These are phyloP conservation scores for Zaprionus davidi DNA, from an alignment of 1,140 invertebrate genomes.

Conservation along the genomic window DNA sequence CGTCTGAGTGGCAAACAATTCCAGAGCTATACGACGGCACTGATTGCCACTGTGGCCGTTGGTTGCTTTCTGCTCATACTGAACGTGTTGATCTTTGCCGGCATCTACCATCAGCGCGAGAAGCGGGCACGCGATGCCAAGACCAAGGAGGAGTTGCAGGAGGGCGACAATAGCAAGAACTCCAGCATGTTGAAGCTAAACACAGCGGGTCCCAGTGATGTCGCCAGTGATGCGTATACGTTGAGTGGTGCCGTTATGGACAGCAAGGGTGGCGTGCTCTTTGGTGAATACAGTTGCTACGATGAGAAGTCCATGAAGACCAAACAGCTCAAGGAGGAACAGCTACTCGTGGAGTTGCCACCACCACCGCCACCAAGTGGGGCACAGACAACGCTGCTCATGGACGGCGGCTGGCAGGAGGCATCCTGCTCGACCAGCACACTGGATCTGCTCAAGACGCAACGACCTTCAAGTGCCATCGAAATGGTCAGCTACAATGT, in stretches of 20 bases:
- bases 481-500: conserved; percentile 72
- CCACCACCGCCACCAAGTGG: conserved; percentile 75
- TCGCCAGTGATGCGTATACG: conserved; percentile 59
- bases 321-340: conserved; percentile 86
- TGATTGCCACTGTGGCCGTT: conserved; percentile 96
- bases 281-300: conserved; percentile 88
- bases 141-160: conserved; percentile 90
- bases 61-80: conserved; percentile 94
- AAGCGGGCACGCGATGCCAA: conserved; percentile 87
- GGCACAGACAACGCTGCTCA: conserved; percentile 73
- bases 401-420: conserved; percentile 72
- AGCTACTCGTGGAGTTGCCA: conserved; percentile 87
- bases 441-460: conserved; percentile 73
- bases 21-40: conserved; percentile 94
- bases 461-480: conserved; percentile 52
- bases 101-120: conserved; percentile 96
- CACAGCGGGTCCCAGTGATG: conserved; percentile 49
- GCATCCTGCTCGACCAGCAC: conserved; percentile 72
- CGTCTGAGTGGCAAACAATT: conserved; percentile 92
- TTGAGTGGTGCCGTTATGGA: conserved; percentile 64
- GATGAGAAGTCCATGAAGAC: conserved; percentile 87
- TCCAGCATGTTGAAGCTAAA: conserved; percentile 78
- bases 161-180: conserved; percentile 85
- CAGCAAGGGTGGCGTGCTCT: conserved; percentile 70
- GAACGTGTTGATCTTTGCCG: conserved; percentile 97